These are phyloP conservation scores for Drosophila affinis DNA, from an alignment of 2,888 invertebrate species.

Conservation along the genomic window DNA sequence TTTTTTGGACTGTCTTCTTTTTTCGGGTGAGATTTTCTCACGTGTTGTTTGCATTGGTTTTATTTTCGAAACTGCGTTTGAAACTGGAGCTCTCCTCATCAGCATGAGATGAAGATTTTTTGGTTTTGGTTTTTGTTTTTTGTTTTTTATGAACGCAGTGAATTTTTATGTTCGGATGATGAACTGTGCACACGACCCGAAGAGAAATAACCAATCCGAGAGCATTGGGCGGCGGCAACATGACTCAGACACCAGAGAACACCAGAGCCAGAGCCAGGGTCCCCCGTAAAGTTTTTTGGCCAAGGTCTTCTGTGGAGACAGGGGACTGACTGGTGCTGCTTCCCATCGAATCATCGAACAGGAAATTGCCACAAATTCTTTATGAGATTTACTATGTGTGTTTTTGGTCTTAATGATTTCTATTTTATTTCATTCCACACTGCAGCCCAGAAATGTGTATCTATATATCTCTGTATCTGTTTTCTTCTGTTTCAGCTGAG, in stretches of 20 bases:
- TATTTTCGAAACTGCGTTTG: slow-evolving; percentile 61
- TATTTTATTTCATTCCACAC: slow-evolving; percentile 70
- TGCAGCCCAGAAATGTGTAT: slow-evolving; percentile 13
- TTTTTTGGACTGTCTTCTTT: slow-evolving; percentile 26
- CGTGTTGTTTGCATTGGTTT: slow-evolving; percentile 78
- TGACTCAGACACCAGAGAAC: slow-evolving; percentile 35
- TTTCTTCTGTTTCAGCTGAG: slow-evolving; percentile 44
- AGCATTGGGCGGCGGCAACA: slow-evolving; percentile 28
- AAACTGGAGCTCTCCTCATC: slow-evolving; percentile 74
- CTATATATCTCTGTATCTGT: slow-evolving; percentile 18
- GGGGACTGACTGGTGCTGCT: slow-evolving; percentile 25
- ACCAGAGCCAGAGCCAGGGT: slow-evolving; percentile 54
- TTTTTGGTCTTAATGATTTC: slow-evolving; percentile 74
- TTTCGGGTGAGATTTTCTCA: slow-evolving; percentile 75
- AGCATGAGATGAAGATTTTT: slow-evolving; percentile 78
- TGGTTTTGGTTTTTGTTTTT: not conserved
- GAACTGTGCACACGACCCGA: slow-evolving; percentile 75
- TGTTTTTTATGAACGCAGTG: slow-evolving; percentile 73
- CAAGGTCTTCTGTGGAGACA: slow-evolving; percentile 44
- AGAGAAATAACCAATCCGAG: slow-evolving; percentile 22
- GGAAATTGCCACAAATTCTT: slow-evolving; percentile 80
- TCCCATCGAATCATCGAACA: slow-evolving; percentile 76
- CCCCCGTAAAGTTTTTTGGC: slow-evolving; percentile 20
- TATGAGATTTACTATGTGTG: slow-evolving; percentile 78
- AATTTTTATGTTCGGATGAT: slow-evolving; percentile 78